These are phyloP conservation scores for Gymnoscelis rufifasciata DNA, from an alignment of 2,888 invertebrate genomes.

Conservation along the genomic window DNA sequence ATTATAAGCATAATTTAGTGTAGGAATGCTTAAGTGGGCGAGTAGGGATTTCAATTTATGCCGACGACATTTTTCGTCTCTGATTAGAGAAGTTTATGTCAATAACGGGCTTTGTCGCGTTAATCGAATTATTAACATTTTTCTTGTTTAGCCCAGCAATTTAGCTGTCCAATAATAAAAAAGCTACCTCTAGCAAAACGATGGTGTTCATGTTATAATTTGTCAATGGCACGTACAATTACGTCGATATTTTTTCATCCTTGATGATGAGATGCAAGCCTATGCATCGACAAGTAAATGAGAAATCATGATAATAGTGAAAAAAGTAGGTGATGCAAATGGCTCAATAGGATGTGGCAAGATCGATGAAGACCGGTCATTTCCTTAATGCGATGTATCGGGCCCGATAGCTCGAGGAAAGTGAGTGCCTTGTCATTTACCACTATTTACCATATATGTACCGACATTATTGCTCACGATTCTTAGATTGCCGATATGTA, in stretches of 20 bases:
- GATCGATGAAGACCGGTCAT: conserved; percentile 8
- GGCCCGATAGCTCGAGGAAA: conserved; percentile 11
- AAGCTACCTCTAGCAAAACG: too few relatives aligned
- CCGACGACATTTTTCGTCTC: background rate
- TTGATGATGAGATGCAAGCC: too few relatives aligned
- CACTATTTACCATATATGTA: conserved; percentile 11
- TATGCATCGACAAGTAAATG: too few relatives aligned
- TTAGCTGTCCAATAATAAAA: too few relatives aligned
- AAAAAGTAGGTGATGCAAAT: conserved; percentile 5
- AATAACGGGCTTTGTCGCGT: too few relatives aligned
- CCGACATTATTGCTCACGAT: conserved; percentile 14
- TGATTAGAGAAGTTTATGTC: too few relatives aligned
- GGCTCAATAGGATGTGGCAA: conserved; percentile 7
- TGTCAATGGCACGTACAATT: too few relatives aligned
- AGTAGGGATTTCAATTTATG: background rate
- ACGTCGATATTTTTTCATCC: background rate
- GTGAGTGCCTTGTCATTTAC: conserved; percentile 13
- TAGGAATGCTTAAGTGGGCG: background rate
- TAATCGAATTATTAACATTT: too few relatives aligned
- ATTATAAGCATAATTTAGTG: background rate
- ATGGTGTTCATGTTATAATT: too few relatives aligned
- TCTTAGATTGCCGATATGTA: conserved; percentile 6
- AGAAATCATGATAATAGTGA: too few relatives aligned
- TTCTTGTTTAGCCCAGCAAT: too few relatives aligned
- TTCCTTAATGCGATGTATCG: conserved; percentile 16